These are phyloP conservation scores for Tachypleus tridentatus DNA, from an alignment of 1,140 invertebrate species.

Conservation along the genomic window DNA sequence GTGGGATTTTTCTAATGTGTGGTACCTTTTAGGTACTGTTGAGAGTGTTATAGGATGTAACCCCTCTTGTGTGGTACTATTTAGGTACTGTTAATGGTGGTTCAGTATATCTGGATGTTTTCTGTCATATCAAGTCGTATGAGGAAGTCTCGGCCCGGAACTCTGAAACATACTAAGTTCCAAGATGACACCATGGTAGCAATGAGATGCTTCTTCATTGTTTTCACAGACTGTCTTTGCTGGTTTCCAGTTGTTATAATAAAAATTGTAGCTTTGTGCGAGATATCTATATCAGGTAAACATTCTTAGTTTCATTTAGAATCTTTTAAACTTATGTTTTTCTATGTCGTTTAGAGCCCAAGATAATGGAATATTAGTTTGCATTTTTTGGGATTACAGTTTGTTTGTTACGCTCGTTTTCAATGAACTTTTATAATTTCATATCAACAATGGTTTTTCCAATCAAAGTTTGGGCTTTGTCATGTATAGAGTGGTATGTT, in stretches of 20 bases:
- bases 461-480: no score
- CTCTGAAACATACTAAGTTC: neutral
- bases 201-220: conserved; percentile 28
- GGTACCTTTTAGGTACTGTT: neutral
- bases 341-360: no score
- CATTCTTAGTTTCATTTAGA: no score
- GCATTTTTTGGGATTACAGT: no score
- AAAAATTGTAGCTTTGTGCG: conserved; percentile 19
- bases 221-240: conserved; percentile 31
- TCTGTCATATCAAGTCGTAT: conserved; percentile 8
- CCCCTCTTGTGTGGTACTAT: neutral
- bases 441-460: no score
- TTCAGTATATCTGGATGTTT: conserved; percentile 41
- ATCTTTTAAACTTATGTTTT: no score
- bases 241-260: conserved; percentile 31
- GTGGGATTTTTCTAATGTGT: neutral
- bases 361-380: no score
- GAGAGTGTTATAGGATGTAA: neutral
- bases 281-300: conserved; percentile 14
- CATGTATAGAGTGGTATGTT: no score
- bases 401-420: no score
- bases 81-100: conserved; percentile 43
- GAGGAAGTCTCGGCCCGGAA: conserved; percentile 10
- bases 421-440: no score
- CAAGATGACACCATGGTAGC: conserved; percentile 24